Percentiles rank a stretch among this genome's conserved stretches.
Conservation (phyloP, 2,888 invertebrate species). For the Phlogophora meticulosa region DNA sequence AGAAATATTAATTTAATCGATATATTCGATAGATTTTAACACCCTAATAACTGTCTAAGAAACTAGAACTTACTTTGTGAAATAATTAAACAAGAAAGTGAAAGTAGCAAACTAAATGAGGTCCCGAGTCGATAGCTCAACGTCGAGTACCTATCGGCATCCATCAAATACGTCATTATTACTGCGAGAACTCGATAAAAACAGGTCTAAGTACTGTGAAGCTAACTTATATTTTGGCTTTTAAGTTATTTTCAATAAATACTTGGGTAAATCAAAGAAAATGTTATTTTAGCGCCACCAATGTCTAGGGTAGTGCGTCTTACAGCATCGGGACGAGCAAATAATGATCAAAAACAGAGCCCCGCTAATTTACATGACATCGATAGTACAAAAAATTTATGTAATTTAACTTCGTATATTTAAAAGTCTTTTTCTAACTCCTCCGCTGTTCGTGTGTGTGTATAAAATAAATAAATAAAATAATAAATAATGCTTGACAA, state of each 20-base stretch:
- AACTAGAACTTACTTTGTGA: background rate
- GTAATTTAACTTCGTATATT: no score
- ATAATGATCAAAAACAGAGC: no score
- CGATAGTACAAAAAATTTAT: no score
- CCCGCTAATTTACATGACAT: no score
- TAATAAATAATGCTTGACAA: no score
- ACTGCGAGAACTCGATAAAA: background rate
- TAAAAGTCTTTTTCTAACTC: no score
- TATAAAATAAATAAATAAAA: no score
- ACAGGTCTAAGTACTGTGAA: background rate
- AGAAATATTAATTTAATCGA: background rate
- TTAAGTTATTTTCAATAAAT: background rate
- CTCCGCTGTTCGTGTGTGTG: no score
- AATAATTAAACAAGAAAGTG: constrained; percentile 5
- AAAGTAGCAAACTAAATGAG: constrained; percentile 2
- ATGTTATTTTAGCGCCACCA: no score
- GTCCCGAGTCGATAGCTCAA: constrained; percentile 28
- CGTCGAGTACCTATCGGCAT: constrained; percentile 25
- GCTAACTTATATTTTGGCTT: background rate
- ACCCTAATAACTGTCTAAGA: background rate
- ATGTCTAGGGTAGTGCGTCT: no score
- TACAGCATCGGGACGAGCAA: no score
- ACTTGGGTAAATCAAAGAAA: no score
- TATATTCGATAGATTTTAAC: background rate
- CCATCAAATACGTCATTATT: constrained; percentile 31